Conservation (phyloP, 1,140 invertebrate genomes). For the Belonocnema kinseyi region DNA sequence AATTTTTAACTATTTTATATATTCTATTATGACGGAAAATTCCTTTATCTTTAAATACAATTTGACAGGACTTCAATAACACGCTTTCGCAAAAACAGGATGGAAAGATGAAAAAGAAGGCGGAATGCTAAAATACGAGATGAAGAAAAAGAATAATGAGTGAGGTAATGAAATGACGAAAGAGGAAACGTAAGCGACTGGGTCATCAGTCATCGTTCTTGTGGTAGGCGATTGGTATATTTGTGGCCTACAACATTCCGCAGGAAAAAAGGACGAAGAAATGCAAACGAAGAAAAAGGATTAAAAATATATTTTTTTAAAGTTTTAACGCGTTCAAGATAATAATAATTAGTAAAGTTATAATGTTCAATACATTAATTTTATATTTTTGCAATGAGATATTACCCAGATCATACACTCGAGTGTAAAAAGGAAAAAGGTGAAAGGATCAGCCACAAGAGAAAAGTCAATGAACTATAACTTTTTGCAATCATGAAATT, state of each 20-base stretch:
- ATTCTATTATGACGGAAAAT: no score
- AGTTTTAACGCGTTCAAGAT: background rate
- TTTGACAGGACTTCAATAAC: no score
- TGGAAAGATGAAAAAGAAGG: background rate
- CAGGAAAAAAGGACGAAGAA: background rate
- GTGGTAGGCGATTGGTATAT: background rate
- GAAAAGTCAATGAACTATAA: conserved; percentile 27
- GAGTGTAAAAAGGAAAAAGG: background rate
- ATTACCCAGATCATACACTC: background rate
- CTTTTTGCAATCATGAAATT: conserved; percentile 12
- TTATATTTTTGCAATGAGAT: conserved; percentile 2
- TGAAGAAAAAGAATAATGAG: background rate
- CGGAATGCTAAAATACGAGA: background rate
- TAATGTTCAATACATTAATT: conserved; percentile 4
- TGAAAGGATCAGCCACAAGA: conserved; percentile 21
- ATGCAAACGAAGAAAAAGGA: background rate
- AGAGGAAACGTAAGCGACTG: conserved; percentile 22
- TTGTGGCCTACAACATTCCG: background rate
- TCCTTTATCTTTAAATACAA: no score
- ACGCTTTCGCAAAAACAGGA: background rate
- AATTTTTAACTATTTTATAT: no score
- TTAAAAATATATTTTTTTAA: no score
- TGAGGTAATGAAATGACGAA: conserved; percentile 31
- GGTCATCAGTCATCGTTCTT: conserved; percentile 23
- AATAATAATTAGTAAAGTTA: background rate